phyloP scores from a whole-genome alignment of 2,888 invertebrate species.

The Pilophorus perplexus region DNA sequence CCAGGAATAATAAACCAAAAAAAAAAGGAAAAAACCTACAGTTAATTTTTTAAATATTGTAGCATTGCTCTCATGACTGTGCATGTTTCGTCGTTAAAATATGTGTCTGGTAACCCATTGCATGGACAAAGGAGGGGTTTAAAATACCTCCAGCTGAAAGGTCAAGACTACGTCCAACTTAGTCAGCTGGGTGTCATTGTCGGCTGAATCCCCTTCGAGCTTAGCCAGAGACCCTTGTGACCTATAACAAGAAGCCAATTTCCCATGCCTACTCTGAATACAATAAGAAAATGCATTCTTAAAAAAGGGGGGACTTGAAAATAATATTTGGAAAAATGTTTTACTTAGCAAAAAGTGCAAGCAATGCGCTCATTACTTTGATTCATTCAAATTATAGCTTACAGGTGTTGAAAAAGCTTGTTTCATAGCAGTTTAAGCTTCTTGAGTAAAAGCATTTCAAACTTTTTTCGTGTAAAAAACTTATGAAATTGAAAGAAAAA shows the following conservation, averaged over 20 bases:
- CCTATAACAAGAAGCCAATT: slow-evolving; percentile 54
- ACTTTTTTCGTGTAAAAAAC: no score
- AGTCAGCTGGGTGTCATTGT: slow-evolving; percentile 91
- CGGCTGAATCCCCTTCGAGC: slow-evolving; percentile 91
- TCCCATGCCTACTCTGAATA: slow-evolving; percentile 32
- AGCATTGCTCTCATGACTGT: not conserved
- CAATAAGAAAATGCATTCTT: slow-evolving; percentile 17
- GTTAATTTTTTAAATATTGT: no score
- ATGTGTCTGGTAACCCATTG: no score
- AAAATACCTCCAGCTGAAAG: slow-evolving; percentile 94
- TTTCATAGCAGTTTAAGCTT: no score
- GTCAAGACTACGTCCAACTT: slow-evolving; percentile 98
- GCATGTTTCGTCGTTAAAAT: not conserved
- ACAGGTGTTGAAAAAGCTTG: no score
- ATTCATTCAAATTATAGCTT: no score
- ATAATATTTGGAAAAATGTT: slow-evolving; percentile 17
- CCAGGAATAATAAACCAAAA: no score
- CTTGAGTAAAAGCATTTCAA: no score
- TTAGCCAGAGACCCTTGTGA: slow-evolving; percentile 89
- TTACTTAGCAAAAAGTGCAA: slow-evolving; percentile 32
- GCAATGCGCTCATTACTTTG: not conserved
- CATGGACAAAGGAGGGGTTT: no score
- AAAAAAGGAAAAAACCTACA: no score
- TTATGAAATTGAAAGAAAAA: no score
- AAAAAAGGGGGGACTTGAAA: no score